Percentiles rank a stretch among this genome's conserved stretches.
phyloP scores from a whole-genome alignment of 2,797 vertebrate genomes.

The Galago senegalensis region DNA sequence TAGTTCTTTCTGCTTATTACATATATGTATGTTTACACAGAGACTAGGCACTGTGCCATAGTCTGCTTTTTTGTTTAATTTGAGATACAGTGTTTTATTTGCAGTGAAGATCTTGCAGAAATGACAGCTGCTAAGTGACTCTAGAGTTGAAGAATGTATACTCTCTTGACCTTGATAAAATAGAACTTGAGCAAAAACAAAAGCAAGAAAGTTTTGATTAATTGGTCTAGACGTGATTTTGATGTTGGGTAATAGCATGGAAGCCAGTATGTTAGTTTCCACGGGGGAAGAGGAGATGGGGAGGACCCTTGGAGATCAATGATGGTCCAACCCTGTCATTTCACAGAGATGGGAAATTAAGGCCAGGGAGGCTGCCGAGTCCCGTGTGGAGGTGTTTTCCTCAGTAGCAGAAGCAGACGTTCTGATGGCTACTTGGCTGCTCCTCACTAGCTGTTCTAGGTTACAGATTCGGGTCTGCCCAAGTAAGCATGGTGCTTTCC shows the following conservation, averaged over 20 bases:
- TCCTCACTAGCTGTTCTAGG: background rate
- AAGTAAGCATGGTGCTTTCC: conserved; percentile 46
- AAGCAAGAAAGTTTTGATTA: background rate
- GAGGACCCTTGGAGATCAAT: background rate
- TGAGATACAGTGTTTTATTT: conserved; percentile 18
- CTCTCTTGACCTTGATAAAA: background rate
- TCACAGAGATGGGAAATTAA: background rate
- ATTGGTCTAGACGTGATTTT: background rate
- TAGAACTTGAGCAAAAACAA: background rate
- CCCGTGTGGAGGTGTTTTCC: background rate
- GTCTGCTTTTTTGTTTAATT: conserved; percentile 22
- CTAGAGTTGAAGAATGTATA: background rate
- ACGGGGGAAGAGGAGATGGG: background rate
- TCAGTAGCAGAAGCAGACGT: background rate
- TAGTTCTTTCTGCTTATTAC: background rate
- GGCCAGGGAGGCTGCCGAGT: background rate
- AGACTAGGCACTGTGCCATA: background rate
- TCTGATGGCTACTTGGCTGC: background rate
- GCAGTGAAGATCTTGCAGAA: conserved; percentile 33
- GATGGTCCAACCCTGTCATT: background rate
- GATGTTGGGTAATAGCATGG: background rate
- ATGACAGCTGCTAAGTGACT: background rate
- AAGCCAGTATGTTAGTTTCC: background rate
- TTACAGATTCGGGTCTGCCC: background rate
- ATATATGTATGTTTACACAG: background rate